Percentiles rank a stretch among this genome's conserved stretches.
phyloP scores from a whole-genome alignment of 2,113 vertebrate genomes.

The Dipodomys stephensi region DNA sequence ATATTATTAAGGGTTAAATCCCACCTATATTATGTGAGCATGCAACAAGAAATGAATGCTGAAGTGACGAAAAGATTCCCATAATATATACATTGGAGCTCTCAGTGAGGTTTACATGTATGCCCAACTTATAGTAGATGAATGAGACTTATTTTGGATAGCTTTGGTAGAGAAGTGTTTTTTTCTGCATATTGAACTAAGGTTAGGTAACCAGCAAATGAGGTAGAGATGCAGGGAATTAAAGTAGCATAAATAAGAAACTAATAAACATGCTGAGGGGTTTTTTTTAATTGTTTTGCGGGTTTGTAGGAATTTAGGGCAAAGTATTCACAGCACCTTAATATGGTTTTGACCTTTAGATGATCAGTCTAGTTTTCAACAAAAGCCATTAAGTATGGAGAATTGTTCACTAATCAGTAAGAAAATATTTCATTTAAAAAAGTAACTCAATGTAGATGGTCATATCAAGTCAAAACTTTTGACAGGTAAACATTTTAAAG shows the following conservation, averaged over 20 bases:
- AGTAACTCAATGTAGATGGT: neutral
- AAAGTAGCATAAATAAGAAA: conserved; percentile 50
- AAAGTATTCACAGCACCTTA: neutral
- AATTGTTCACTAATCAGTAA: conserved; percentile 54
- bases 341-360: conserved; percentile 37
- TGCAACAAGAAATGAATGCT: neutral
- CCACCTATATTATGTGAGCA: neutral
- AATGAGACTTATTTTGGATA: conserved; percentile 41
- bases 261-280: neutral
- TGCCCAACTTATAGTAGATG: neutral
- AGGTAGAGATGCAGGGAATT: conserved; percentile 36
- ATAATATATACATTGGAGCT: neutral
- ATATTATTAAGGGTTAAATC: neutral
- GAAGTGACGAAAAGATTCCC: neutral
- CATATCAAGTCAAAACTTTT: conserved; percentile 34
- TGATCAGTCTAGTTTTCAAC: conserved; percentile 28
- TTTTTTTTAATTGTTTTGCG: conserved; percentile 50
- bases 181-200: conserved; percentile 48
- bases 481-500: conserved; percentile 46
- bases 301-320: neutral
- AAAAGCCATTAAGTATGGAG: conserved; percentile 54
- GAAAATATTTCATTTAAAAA: conserved; percentile 39
- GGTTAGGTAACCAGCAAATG: conserved; percentile 43
- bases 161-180: neutral
- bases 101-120: neutral